phyloP scores from a whole-genome alignment of 2,113 vertebrate genomes.

The Tinamus guttatus region DNA sequence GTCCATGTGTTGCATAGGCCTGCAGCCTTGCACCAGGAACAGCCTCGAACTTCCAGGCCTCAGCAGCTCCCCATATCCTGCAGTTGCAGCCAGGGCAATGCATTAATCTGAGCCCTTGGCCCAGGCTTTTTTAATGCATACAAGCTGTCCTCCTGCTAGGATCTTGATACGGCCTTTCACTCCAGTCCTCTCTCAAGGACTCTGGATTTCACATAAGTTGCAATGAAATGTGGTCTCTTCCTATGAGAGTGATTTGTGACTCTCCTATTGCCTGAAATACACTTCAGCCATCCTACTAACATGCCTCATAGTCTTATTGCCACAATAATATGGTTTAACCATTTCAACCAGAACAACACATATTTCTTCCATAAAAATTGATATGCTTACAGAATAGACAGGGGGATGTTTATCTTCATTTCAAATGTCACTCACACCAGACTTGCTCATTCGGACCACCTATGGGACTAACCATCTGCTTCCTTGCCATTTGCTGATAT shows the following conservation, averaged over 20 bases:
- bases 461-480: not conserved
- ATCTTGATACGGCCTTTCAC: not conserved
- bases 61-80: too few species aligned
- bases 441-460: not conserved
- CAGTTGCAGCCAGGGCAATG: too few species aligned
- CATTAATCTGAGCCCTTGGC: not conserved
- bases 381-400: not conserved
- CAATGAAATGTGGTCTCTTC: not conserved
- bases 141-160: not conserved
- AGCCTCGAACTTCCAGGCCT: too few species aligned
- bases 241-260: not conserved
- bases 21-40: not conserved
- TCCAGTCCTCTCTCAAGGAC: not conserved
- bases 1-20: not conserved
- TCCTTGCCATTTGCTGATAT: not conserved
- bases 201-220: not conserved
- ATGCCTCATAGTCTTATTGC: not conserved
- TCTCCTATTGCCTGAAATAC: not conserved
- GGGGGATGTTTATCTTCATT: not conserved
- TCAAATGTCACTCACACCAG: not conserved
- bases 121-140: not conserved
- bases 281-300: not conserved
- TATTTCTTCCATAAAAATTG: not conserved
- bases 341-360: not conserved
- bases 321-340: not conserved